phyloP scores from a whole-genome alignment of 1,140 invertebrate species.

The Telenomus remus region DNA sequence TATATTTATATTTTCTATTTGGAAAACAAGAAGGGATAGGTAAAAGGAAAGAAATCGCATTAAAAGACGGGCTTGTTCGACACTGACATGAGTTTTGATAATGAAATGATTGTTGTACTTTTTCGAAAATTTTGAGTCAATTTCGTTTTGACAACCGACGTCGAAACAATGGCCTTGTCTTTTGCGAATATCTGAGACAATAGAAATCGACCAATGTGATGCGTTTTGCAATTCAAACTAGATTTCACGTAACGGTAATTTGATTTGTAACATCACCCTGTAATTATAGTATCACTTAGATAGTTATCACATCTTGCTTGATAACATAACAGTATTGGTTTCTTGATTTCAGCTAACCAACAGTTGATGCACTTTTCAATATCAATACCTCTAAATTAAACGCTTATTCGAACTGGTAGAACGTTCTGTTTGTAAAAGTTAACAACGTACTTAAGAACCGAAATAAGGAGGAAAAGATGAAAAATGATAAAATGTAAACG shows the following conservation, averaged over 20 bases:
- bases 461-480: not conserved
- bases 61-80: not conserved
- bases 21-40: slow-evolving; percentile 27
- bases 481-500: slow-evolving; percentile 26
- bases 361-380: slow-evolving; percentile 2
- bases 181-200: slow-evolving; percentile 18
- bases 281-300: slow-evolving; percentile 46
- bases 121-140: not conserved
- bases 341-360: not conserved
- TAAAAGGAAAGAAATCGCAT: slow-evolving; percentile 35
- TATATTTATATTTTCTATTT: slow-evolving; percentile 48
- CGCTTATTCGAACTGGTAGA: too few relatives aligned
- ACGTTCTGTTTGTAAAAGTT: too few relatives aligned
- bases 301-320: slow-evolving; percentile 2
- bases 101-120: slow-evolving; percentile 5
- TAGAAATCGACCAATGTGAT: slow-evolving; percentile 23
- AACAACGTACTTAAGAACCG: too few relatives aligned
- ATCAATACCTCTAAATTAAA: too few relatives aligned
- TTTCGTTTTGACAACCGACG: too few relatives aligned
- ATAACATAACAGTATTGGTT: slow-evolving; percentile 18
- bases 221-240: slow-evolving; percentile 45
- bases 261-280: slow-evolving; percentile 46
- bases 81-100: not conserved
- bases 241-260: slow-evolving; percentile 45
- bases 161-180: slow-evolving; percentile 5